A percentile compares a stretch with the other conserved stretches of the same genome.
phyloP scores from a whole-genome alignment of 2,888 invertebrate genomes.

The Lithophane socia region DNA sequence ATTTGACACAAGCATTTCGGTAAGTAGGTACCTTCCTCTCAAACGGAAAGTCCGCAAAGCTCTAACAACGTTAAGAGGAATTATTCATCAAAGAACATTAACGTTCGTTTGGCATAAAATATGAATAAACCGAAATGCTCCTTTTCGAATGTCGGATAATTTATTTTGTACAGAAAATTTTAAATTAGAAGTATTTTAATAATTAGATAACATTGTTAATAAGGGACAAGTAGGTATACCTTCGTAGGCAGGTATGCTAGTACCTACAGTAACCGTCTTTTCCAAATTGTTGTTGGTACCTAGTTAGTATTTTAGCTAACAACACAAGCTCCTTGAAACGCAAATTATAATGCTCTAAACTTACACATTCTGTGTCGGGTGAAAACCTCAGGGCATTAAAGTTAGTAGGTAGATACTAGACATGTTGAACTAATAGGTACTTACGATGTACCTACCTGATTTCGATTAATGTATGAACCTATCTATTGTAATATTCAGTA shows the following conservation, averaged over 20 bases:
- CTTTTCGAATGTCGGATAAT: slow-evolving; percentile 25
- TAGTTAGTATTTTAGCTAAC: not conserved
- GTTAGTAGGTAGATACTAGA: not conserved
- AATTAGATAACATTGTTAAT: not conserved
- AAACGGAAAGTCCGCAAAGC: slow-evolving; percentile 44
- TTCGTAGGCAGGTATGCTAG: too few relatives aligned
- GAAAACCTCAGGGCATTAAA: not conserved
- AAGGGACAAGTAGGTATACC: not conserved
- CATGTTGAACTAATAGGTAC: not conserved
- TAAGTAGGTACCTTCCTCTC: slow-evolving; percentile 21
- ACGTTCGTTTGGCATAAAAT: slow-evolving; percentile 43
- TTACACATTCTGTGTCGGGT: not conserved
- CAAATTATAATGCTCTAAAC: not conserved
- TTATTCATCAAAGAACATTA: slow-evolving; percentile 60
- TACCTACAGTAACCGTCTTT: not conserved
- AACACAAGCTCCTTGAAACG: not conserved
- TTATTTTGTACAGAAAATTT: slow-evolving; percentile 24
- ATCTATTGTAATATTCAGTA: slow-evolving; percentile 4
- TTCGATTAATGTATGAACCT: not conserved
- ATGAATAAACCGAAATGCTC: slow-evolving; percentile 48
- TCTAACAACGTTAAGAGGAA: slow-evolving; percentile 49
- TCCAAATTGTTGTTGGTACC: not conserved
- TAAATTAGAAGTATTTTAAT: slow-evolving; percentile 18
- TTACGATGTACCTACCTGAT: too few relatives aligned
- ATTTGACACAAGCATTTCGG: slow-evolving; percentile 54